Evolutionary conservation across 2,113 vertebrate genomes (phyloP).

Genomic region (Chlorodrepanis virens): DNA sequence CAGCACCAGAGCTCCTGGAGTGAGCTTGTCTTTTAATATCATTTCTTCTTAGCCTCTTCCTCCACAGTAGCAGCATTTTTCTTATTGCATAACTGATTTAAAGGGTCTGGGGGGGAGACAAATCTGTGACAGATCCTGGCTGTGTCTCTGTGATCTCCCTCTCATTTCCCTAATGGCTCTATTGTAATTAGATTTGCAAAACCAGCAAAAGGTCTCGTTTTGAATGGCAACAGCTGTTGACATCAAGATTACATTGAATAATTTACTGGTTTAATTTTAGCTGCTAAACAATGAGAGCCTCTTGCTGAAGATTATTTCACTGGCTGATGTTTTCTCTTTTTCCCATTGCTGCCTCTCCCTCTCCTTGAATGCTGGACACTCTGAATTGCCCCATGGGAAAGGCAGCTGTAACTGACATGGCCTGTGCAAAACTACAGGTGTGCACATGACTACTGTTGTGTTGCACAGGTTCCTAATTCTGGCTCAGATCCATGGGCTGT

Average conservation of each 20-base stretch:
- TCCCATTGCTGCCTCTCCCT: background rate
- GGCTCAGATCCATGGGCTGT: background rate
- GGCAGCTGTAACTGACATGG: background rate
- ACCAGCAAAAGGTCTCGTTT: slow-evolving; percentile 80
- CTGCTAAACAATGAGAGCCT: slow-evolving; percentile 71
- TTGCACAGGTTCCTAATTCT: background rate
- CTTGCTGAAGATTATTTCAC: slow-evolving; percentile 53
- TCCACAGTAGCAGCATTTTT: background rate
- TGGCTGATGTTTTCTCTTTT: slow-evolving; percentile 15
- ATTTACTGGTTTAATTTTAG: slow-evolving; percentile 81
- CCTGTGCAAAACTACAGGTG: background rate
- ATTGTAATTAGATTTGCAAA: slow-evolving; percentile 82
- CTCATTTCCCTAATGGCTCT: slow-evolving; percentile 74
- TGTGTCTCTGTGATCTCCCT: slow-evolving; percentile 55
- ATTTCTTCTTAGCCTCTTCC: background rate
- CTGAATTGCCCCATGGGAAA: background rate
- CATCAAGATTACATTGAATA: slow-evolving; percentile 80
- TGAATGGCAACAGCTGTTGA: slow-evolving; percentile 84
- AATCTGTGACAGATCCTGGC: slow-evolving; percentile 32
- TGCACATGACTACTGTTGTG: background rate
- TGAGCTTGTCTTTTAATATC: background rate
- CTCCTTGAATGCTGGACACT: background rate
- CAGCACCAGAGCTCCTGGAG: background rate
- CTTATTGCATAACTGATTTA: slow-evolving; percentile 44
- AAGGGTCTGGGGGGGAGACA: slow-evolving; percentile 48